Conservation (phyloP, 2,888 invertebrate species). For the Operophtera brumata region DNA sequence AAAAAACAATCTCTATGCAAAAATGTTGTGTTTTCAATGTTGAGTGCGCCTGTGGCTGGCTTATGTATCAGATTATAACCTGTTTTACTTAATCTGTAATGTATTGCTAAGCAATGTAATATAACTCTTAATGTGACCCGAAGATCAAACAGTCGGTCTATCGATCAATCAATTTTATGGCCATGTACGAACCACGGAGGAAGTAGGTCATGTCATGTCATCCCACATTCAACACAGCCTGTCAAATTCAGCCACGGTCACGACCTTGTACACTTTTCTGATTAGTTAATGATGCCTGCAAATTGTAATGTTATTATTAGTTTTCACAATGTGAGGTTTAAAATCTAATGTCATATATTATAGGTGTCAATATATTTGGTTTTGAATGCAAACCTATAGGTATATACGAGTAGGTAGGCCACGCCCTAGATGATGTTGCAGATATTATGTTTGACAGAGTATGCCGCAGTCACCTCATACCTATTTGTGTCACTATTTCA, state of each 20-base stretch:
- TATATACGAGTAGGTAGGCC: background rate
- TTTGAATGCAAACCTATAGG: background rate
- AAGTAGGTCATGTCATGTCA: conserved; percentile 19
- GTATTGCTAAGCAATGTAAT: too few species aligned
- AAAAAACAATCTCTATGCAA: background rate
- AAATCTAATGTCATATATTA: too few species aligned
- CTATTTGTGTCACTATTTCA: background rate
- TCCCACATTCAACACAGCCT: conserved; percentile 19
- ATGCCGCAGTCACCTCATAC: background rate
- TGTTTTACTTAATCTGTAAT: too few species aligned
- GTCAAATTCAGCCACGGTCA: conserved; percentile 21
- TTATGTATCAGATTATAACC: too few species aligned
- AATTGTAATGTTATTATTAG: background rate
- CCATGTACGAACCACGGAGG: conserved; percentile 1
- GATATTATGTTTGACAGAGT: background rate
- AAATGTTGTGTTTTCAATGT: background rate
- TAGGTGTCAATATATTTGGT: too few species aligned
- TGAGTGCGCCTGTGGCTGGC: too few species aligned
- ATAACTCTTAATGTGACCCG: background rate
- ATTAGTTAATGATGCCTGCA: background rate
- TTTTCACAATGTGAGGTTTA: conserved; percentile 1
- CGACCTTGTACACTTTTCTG: conserved; percentile 10
- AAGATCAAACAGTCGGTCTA: conserved; percentile 9
- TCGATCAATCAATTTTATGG: conserved; percentile 13
- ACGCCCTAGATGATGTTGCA: background rate